Evolutionary conservation across 2,888 invertebrate genomes (phyloP), one percentile per base, ranked within the genome.

Genomic region (Aporophyla lueneburgensis): DNA sequence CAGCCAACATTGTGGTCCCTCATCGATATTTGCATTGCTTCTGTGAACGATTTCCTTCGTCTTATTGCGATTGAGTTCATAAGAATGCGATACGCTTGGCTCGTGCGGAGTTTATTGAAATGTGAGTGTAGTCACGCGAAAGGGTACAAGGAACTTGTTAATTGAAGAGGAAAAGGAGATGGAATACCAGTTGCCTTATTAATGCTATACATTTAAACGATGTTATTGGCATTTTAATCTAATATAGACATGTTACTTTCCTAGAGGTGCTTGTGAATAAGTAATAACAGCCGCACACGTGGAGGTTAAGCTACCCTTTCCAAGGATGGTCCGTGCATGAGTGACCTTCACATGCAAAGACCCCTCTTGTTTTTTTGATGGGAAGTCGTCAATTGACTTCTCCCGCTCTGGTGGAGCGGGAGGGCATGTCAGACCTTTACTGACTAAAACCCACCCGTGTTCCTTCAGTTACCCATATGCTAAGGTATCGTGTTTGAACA

Each of bases 21-120:
- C 49, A 68, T 61, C 21, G 67, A 27, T 76, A 76, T 77, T 69
- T 69, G 54, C 62, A 27, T 56, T 33, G 54, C 62, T 27, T 68
- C 56, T 54, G 46, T 5, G 24, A 77, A 63, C 56, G 62, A 33
- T 77, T 70, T 63, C 70, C 76, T 77, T 69, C 77, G 14, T 56
- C 56, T 24, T 77, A 77, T 69, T 76, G 69, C 62, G 77, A 63
- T 62, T 40, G 49, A 69, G 40, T 56, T 62, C 24, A 63, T 63
- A 63, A 58, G 77, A 78, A 78, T 78, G 63, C 58, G 77, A 63
- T 77, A 51, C 62, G 56, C 43, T 46, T 70, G 43, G 12, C 12
- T 77, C 56, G 70, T 43, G 19, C n/a, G 5, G 51, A 65, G 63
- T 77, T 71, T 71, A 78, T 58, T 78, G 56, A 63, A 71, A 77